Evolutionary conservation across 2,113 vertebrate genomes (phyloP), one percentile per base, ranked within the genome.

Genomic region (Pelobates fuscus): DNA sequence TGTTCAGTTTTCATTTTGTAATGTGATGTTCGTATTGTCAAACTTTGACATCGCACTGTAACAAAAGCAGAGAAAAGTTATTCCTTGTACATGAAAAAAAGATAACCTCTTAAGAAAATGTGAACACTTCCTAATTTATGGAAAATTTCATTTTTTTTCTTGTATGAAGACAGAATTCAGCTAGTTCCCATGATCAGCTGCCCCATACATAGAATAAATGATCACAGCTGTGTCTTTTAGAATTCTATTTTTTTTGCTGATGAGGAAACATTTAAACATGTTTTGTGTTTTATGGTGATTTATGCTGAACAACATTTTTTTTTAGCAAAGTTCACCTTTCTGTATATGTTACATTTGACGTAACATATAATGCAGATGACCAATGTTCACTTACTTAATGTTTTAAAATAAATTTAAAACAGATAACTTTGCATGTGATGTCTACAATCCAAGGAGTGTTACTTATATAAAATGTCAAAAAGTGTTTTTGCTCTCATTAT

Each of bases 201-300:
- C 72, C 72, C 72, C 72, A 67, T 67, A 54, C 41, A 46, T 32
- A 67, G 71, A 75, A 67, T 76, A 76, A 76, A 58, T 67, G 63
- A 67, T 52, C 55, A 44, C 63, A 75, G 72, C 72, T 76, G 72
- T 76, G 72, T 26, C 18, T 57, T 44, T 27, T 27, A 59, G 17
- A 24, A 23, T 41, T 44, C 15, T 27, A 59, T 12, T 41, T 24
- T n/a, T 46, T 21, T 43, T 67, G 63, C 63, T 67, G 63, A 67
- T 76, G 72, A 54, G 41, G 60, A 62, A 76, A 76, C 57, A 26
- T 67, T 23, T 46, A 76, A 67, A 76, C 46, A 18, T 76, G 63
- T 59, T 76, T 76, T 76, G 11, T 67, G 72, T 67, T 46, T 67
- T n/a, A 60, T 25, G 23, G 64, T 76, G 54, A 67, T 76, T 59